These are phyloP conservation scores for Tortricodes alternella DNA, from an alignment of 2,888 invertebrate genomes.

Conservation along the genomic window DNA sequence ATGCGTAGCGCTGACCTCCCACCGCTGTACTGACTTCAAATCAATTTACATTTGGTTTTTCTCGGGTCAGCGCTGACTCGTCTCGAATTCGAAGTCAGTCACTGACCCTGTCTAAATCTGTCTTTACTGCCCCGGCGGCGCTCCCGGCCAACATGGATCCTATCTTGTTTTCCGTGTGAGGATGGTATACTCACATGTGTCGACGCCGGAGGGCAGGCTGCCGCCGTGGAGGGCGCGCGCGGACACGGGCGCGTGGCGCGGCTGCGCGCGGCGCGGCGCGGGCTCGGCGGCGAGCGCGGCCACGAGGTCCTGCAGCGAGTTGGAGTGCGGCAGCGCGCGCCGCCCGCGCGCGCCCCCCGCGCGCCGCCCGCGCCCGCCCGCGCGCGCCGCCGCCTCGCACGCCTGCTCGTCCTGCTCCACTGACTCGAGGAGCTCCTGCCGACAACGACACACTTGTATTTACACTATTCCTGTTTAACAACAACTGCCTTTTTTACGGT, in stretches of 20 bases:
- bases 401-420: constrained; percentile 89
- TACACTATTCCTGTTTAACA: too few relatives aligned
- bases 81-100: too few relatives aligned
- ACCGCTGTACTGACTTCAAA: too few relatives aligned
- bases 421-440: constrained; percentile 88
- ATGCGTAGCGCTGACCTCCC: too few relatives aligned
- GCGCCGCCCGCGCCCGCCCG: constrained; percentile 54
- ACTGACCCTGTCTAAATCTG: too few relatives aligned
- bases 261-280: constrained; percentile 57
- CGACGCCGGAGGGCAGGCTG: constrained; percentile 76
- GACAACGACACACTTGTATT: too few relatives aligned
- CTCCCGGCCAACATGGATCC: too few relatives aligned
- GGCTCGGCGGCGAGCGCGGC: constrained; percentile 75
- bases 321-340: constrained; percentile 78
- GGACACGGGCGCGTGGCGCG: constrained; percentile 65
- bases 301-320: constrained; percentile 84
- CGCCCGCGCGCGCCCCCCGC: constrained; percentile 53
- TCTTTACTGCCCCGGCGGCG: too few relatives aligned
- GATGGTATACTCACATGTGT: constrained; percentile 58
- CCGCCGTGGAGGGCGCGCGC: constrained; percentile 74
- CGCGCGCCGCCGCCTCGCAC: constrained; percentile 78
- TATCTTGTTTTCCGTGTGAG: not conserved
- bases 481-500: too few relatives aligned
- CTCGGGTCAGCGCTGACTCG: too few relatives aligned
- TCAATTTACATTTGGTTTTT: too few relatives aligned